Evolutionary conservation across 2,888 invertebrate species (phyloP).

Genomic region (Parapristionchus giblindavisi): DNA sequence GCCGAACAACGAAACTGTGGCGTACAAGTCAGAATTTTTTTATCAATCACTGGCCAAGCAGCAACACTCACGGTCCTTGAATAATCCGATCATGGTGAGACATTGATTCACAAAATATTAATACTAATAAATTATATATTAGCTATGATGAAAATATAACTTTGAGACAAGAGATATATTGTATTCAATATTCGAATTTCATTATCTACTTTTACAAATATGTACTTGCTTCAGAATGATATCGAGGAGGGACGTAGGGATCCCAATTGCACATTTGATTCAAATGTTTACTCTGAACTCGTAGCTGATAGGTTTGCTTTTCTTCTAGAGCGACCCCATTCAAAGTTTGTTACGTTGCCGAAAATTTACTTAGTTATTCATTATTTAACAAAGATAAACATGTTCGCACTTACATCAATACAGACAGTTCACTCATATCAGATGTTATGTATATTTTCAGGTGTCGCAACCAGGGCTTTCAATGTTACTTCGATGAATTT

Average conservation of each 20-base stretch:
- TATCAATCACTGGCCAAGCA: background rate
- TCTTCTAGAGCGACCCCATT: too few relatives aligned
- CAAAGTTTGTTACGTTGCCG: too few relatives aligned
- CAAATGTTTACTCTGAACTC: conserved; percentile 8
- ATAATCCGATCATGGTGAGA: conserved; percentile 15
- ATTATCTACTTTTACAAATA: too few relatives aligned
- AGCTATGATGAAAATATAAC: too few relatives aligned
- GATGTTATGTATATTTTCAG: background rate
- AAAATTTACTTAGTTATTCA: too few relatives aligned
- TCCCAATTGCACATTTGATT: conserved; percentile 20
- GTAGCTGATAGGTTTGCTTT: conserved; percentile 4
- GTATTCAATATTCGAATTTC: background rate
- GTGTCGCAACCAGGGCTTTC: background rate
- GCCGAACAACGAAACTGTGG: background rate
- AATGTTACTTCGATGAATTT: conserved; percentile 19
- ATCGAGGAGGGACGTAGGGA: background rate
- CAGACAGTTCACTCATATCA: too few relatives aligned
- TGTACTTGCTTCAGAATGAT: conserved; percentile 32
- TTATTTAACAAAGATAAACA: too few relatives aligned
- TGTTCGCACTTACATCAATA: too few relatives aligned
- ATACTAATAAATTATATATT: too few relatives aligned
- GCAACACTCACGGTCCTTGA: background rate
- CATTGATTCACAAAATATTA: background rate
- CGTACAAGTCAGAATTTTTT: background rate
- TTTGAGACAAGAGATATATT: too few relatives aligned